phyloP scores from a whole-genome alignment of 2,113 vertebrate species.

The Sisor rabdophorus region DNA sequence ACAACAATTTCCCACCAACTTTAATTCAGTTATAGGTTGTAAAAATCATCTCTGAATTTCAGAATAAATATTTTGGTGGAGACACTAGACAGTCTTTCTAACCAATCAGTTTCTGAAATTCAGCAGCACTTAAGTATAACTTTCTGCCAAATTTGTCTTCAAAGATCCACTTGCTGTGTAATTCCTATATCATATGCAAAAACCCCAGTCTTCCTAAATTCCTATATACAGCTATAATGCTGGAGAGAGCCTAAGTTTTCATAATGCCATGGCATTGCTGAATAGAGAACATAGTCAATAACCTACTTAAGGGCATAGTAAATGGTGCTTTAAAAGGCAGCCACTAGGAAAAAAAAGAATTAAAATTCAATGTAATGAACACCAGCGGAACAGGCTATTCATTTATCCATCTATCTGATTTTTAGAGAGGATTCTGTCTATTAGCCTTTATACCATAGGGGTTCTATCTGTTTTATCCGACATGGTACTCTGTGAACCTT shows the following conservation, averaged over 20 bases:
- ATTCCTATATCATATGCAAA: constrained; percentile 5
- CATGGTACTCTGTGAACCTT: neutral
- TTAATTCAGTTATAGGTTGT: too few species aligned
- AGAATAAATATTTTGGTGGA: neutral
- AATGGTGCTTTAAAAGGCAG: constrained; percentile 29
- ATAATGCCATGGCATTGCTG: constrained; percentile 14
- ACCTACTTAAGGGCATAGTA: constrained; percentile 18
- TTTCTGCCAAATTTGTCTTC: neutral
- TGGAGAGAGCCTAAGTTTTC: constrained; percentile 27
- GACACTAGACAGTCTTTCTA: neutral
- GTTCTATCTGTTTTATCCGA: neutral
- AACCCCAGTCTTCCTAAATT: neutral
- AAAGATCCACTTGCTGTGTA: neutral
- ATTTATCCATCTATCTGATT: neutral
- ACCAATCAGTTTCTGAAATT: neutral
- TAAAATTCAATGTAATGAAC: constrained; percentile 23
- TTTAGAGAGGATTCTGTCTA: neutral
- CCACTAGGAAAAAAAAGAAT: constrained; percentile 3
- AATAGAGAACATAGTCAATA: constrained; percentile 27
- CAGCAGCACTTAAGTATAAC: neutral
- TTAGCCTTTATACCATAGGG: constrained; percentile 20
- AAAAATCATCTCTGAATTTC: neutral
- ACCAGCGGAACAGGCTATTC: neutral
- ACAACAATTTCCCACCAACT: too few species aligned
- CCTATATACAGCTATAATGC: neutral